Conservation (phyloP, 2,888 invertebrate genomes). For the Pristionchus entomophagus region DNA sequence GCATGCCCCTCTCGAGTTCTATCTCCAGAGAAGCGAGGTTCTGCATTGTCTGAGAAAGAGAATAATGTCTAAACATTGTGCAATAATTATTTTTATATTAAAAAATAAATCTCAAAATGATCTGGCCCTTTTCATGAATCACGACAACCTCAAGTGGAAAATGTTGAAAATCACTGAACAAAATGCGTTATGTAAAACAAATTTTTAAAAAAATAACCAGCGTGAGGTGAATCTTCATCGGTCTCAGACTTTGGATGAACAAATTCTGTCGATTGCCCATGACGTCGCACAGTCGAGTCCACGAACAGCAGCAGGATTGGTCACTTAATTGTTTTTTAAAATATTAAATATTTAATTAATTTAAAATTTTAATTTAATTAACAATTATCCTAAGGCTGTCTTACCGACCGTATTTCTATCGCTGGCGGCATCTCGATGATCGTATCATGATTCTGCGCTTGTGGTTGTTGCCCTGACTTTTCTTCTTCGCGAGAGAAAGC, state of each 20-base stretch:
- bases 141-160: too few species aligned
- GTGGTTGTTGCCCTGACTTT: background rate
- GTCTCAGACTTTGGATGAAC: conserved; percentile 59
- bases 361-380: too few species aligned
- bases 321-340: background rate
- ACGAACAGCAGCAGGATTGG: conserved; percentile 51
- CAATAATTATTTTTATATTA: too few species aligned
- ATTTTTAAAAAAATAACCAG: too few species aligned
- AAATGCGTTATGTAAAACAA: too few species aligned
- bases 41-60: conserved; percentile 10
- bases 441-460: background rate
- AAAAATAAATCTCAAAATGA: too few species aligned
- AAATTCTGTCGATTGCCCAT: conserved; percentile 64
- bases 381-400: too few species aligned
- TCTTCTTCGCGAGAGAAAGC: background rate
- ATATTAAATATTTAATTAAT: too few species aligned
- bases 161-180: too few species aligned
- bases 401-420: background rate
- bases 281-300: conserved; percentile 60
- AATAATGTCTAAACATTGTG: too few species aligned
- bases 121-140: too few species aligned
- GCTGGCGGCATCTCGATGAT: conserved; percentile 8
- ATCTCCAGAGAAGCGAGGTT: conserved; percentile 23
- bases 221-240: conserved; percentile 55
- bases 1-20: conserved; percentile 42